A percentile compares a stretch with the other conserved stretches of the same genome.
These are phyloP conservation scores for Fragum sueziense DNA, from an alignment of 2,888 invertebrate species.

Conservation along the genomic window DNA sequence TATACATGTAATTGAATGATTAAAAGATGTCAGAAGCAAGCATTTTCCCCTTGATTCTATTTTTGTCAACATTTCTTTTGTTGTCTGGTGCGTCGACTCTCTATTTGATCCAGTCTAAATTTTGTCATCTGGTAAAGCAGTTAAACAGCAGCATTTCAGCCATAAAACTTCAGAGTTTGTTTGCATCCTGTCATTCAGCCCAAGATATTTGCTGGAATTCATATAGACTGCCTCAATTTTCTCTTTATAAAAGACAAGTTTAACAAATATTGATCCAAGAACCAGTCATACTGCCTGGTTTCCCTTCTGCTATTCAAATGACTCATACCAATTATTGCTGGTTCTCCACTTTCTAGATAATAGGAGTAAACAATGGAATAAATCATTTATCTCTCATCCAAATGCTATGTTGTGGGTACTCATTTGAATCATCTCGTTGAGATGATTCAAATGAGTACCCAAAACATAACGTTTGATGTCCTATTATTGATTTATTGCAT, in stretches of 20 bases:
- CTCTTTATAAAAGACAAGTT: slow-evolving; percentile 27
- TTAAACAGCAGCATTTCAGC: background rate
- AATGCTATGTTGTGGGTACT: too few species aligned
- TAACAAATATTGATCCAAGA: slow-evolving; percentile 32
- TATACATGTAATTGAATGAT: too few species aligned
- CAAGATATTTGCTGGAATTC: slow-evolving; percentile 17
- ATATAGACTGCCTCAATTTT: slow-evolving; percentile 19
- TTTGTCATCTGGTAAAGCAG: background rate
- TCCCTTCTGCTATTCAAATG: slow-evolving; percentile 30
- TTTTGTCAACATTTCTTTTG: background rate
- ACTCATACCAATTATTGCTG: slow-evolving; percentile 32
- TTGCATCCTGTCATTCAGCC: background rate
- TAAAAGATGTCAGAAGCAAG: too few species aligned
- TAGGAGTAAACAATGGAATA: too few species aligned
- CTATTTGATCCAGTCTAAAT: background rate
- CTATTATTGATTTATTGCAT: too few species aligned
- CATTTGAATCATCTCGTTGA: too few species aligned
- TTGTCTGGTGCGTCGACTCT: background rate
- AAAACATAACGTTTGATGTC: too few species aligned
- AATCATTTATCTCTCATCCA: too few species aligned
- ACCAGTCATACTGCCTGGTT: slow-evolving; percentile 31
- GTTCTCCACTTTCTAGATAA: background rate
- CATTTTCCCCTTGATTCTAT: too few species aligned
- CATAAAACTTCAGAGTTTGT: background rate
- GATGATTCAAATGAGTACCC: too few species aligned